Conservation (phyloP, 1,140 invertebrate genomes). For the Platorchestia sp. region DNA sequence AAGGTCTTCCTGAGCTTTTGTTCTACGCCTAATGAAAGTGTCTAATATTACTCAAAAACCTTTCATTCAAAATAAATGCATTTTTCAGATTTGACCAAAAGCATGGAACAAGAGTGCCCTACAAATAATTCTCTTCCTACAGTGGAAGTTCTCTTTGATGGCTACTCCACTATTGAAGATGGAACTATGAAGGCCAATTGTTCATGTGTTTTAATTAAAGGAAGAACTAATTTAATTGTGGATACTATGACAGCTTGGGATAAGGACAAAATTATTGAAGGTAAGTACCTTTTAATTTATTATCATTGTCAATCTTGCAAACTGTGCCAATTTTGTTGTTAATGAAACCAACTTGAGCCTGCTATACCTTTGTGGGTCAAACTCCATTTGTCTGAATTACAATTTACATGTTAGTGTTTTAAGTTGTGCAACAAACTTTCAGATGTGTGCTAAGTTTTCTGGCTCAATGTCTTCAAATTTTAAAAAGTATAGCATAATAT, state of each 20-base stretch:
- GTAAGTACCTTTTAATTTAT: too few relatives aligned
- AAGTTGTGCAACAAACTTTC: too few relatives aligned
- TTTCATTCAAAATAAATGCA: not conserved
- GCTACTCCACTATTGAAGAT: slow-evolving; percentile 53
- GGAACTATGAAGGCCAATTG: slow-evolving; percentile 58
- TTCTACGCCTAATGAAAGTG: too few relatives aligned
- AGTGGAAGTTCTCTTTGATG: slow-evolving; percentile 55
- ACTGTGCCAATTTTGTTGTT: not conserved
- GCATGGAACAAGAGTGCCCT: not conserved
- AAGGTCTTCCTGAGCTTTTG: too few relatives aligned
- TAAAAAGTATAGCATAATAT: too few relatives aligned
- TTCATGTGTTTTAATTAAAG: slow-evolving; percentile 58
- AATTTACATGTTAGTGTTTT: too few relatives aligned
- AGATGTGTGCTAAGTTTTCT: too few relatives aligned
- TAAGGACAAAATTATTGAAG: slow-evolving; percentile 56
- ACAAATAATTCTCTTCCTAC: not conserved
- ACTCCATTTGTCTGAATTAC: too few relatives aligned
- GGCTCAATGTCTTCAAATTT: too few relatives aligned
- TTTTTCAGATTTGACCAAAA: not conserved
- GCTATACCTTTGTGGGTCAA: not conserved
- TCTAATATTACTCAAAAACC: too few relatives aligned
- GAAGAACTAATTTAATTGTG: slow-evolving; percentile 47
- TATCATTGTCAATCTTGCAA: not conserved
- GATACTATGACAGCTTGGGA: slow-evolving; percentile 61
- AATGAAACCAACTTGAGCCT: not conserved